phyloP scores from a whole-genome alignment of 2,888 invertebrate species.

The Anaspis maculata region DNA sequence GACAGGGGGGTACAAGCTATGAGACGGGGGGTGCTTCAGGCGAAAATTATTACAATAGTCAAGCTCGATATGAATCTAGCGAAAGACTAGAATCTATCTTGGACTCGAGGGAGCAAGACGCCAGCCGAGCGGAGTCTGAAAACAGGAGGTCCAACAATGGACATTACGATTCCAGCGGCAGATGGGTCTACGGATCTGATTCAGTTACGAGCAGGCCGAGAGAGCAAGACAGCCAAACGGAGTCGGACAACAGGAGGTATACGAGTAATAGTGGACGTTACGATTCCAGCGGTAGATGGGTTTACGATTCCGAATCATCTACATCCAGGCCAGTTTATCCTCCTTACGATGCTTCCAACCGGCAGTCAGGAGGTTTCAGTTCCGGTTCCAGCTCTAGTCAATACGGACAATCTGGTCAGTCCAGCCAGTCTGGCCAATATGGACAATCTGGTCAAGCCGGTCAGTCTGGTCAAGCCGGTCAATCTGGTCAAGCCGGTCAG shows the following conservation, averaged over 20 bases:
- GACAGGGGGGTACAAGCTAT: conserved; percentile 6
- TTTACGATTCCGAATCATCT: background rate
- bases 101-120: background rate
- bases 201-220: background rate
- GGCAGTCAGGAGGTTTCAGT: background rate
- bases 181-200: too few species aligned
- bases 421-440: conserved; percentile 2
- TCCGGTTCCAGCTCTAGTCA: background rate
- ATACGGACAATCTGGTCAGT: conserved; percentile 5
- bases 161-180: background rate
- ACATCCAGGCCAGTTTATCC: too few species aligned
- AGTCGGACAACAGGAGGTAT: background rate
- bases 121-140: too few species aligned
- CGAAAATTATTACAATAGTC: conserved; percentile 1
- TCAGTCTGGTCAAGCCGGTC: conserved; percentile 1
- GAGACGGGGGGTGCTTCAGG: too few species aligned
- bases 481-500: conserved; percentile 1
- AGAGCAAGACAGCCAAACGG: background rate
- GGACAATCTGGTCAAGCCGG: conserved; percentile 2
- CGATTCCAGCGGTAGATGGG: background rate
- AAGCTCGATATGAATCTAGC: conserved; percentile 1
- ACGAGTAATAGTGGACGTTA: background rate
- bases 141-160: background rate
- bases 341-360: background rate
- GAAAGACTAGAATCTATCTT: background rate